Evolutionary conservation across 2,113 vertebrate species (phyloP).

Genomic region (Leucopsar rothschildi): DNA sequence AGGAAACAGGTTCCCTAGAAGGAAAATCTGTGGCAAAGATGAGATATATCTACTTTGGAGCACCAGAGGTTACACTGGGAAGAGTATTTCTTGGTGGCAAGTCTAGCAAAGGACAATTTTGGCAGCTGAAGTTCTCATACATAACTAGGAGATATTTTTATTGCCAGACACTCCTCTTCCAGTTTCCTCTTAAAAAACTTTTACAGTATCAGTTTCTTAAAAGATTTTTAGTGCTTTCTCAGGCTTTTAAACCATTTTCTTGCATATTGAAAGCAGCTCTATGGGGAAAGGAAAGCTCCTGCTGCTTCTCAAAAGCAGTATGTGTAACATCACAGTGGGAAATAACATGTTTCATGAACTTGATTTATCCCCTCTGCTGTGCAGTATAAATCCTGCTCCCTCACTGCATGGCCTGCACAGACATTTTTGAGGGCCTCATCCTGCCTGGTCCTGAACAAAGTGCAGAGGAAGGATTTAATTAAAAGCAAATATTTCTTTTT

Average conservation of each 20-base stretch:
- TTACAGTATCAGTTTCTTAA: background rate
- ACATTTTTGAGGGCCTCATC: background rate
- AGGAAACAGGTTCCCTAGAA: background rate
- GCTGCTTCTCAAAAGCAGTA: slow-evolving; percentile 38
- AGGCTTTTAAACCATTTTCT: slow-evolving; percentile 17
- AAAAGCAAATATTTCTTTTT: background rate
- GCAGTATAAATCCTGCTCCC: background rate
- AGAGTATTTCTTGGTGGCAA: background rate
- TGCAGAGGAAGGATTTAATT: slow-evolving; percentile 8
- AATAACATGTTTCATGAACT: slow-evolving; percentile 54
- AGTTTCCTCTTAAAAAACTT: background rate
- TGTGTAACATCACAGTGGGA: slow-evolving; percentile 58
- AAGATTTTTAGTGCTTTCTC: background rate
- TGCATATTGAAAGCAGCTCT: slow-evolving; percentile 15
- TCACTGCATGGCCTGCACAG: background rate
- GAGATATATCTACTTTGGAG: background rate
- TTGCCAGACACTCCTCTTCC: background rate
- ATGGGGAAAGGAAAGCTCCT: slow-evolving; percentile 35
- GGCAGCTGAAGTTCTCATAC: background rate
- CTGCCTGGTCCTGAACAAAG: background rate
- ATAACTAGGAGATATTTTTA: background rate
- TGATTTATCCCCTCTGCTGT: slow-evolving; percentile 46
- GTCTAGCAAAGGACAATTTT: background rate
- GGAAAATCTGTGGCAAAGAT: background rate
- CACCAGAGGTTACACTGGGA: background rate